These are phyloP conservation scores for Corella eumyota DNA, from an alignment of 23 tunicate species.

Conservation along the genomic window DNA sequence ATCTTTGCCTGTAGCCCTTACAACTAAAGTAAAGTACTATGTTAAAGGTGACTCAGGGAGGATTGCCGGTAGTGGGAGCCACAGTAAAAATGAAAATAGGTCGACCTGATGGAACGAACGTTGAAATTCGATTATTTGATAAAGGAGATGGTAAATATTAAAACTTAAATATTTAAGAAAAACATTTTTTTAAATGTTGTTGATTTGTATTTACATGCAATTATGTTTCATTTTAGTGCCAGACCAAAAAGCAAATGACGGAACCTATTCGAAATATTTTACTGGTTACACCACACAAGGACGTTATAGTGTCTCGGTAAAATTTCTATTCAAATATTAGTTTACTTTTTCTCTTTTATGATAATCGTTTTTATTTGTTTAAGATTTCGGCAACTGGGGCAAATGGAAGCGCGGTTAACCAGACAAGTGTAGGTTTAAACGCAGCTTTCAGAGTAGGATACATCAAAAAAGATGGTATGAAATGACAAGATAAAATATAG, in stretches of 20 bases:
- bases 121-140: not conserved
- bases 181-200: not conserved
- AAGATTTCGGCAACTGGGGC: no score
- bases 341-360: no score
- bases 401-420: not conserved
- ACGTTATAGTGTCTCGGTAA: not conserved
- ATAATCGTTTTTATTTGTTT: no score
- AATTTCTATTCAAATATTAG: not conserved
- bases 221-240: not conserved
- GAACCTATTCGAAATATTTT: constrained; percentile 10
- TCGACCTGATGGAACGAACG: not conserved
- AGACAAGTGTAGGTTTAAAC: not conserved
- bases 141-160: constrained; percentile 5
- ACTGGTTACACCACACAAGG: not conserved
- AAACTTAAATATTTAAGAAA: not conserved
- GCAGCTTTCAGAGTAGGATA: not conserved
- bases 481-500: no score
- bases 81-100: not conserved
- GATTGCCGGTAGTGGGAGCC: not conserved
- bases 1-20: no score
- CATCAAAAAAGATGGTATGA: not conserved
- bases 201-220: not conserved
- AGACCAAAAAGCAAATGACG: constrained; percentile 9
- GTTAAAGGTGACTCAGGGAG: constrained; percentile 8
- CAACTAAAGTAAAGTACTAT: not conserved